phyloP scores from a whole-genome alignment of 2,888 invertebrate genomes.

The Octodonta nipae region DNA sequence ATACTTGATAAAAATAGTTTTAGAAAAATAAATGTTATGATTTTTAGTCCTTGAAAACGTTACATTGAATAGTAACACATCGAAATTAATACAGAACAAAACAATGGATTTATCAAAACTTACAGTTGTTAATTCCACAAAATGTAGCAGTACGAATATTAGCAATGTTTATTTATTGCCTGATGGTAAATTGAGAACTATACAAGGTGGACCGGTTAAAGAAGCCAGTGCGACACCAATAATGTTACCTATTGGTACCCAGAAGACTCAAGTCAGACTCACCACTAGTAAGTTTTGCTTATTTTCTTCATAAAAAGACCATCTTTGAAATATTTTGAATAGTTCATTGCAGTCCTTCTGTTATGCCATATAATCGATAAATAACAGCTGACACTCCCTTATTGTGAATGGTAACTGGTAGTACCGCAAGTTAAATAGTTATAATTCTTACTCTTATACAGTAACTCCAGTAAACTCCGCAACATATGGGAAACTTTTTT shows the following conservation, averaged over 20 bases:
- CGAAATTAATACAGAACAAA: slow-evolving; percentile 24
- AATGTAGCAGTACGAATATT: slow-evolving; percentile 13
- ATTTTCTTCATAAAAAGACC: too few species aligned
- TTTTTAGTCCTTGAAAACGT: slow-evolving; percentile 32
- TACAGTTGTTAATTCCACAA: slow-evolving; percentile 24
- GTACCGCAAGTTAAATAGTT: too few species aligned
- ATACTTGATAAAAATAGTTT: background rate
- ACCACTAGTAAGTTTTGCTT: too few species aligned
- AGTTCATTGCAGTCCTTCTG: too few species aligned
- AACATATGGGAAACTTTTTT: too few species aligned
- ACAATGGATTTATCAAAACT: slow-evolving; percentile 30
- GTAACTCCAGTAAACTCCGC: too few species aligned
- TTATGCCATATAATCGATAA: too few species aligned
- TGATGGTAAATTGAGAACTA: slow-evolving; percentile 29
- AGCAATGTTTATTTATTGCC: slow-evolving; percentile 30
- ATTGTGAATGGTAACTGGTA: too few species aligned
- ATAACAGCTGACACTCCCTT: too few species aligned
- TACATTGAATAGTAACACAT: slow-evolving; percentile 22
- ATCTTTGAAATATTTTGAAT: too few species aligned
- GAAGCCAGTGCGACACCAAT: slow-evolving; percentile 16
- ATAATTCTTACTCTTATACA: too few species aligned
- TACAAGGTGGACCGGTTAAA: slow-evolving; percentile 12
- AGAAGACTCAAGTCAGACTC: too few species aligned
- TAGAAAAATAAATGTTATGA: slow-evolving; percentile 2
- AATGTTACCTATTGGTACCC: slow-evolving; percentile 15